phyloP scores from a whole-genome alignment of 2,113 vertebrate genomes.

The Eublepharis macularius region DNA sequence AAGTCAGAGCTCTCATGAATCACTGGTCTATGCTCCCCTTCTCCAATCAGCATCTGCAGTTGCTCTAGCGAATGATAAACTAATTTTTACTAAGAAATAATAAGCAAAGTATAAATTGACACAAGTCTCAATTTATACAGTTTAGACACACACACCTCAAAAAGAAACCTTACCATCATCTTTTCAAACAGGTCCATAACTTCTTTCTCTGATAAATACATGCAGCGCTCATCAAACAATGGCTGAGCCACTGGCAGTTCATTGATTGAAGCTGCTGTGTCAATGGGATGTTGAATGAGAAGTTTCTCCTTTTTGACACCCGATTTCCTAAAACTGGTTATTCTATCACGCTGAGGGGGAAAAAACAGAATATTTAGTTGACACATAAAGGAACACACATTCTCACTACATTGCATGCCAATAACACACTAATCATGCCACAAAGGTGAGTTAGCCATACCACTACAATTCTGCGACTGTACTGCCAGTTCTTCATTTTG shows the following conservation, averaged over 20 bases:
- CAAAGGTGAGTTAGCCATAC: conserved; percentile 65
- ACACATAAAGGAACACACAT: conserved; percentile 31
- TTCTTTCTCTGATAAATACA: conserved; percentile 97
- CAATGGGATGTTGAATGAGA: conserved; percentile 93
- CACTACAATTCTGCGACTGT: conserved; percentile 58
- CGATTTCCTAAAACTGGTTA: conserved; percentile 94
- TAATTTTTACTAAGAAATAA: no score
- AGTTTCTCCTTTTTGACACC: conserved; percentile 91
- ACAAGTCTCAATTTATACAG: not conserved
- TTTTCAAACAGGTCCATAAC: conserved; percentile 97
- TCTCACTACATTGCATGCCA: not conserved
- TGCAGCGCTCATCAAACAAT: conserved; percentile 89
- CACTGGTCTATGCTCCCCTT: not conserved
- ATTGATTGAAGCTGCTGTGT: conserved; percentile 79
- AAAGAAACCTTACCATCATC: conserved; percentile 91
- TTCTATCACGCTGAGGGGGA: conserved; percentile 90
- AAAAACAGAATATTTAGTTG: conserved; percentile 42
- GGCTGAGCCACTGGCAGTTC: conserved; percentile 90
- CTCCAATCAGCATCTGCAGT: not conserved
- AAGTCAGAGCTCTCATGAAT: not conserved
- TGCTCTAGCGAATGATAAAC: not conserved
- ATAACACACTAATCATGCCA: conserved; percentile 4
- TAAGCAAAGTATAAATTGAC: not conserved
- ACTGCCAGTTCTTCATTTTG: conserved; percentile 7
- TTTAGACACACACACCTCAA: accelerated